phyloP scores from a whole-genome alignment of 2,113 vertebrate genomes.

The Shinisaurus crocodilurus region DNA sequence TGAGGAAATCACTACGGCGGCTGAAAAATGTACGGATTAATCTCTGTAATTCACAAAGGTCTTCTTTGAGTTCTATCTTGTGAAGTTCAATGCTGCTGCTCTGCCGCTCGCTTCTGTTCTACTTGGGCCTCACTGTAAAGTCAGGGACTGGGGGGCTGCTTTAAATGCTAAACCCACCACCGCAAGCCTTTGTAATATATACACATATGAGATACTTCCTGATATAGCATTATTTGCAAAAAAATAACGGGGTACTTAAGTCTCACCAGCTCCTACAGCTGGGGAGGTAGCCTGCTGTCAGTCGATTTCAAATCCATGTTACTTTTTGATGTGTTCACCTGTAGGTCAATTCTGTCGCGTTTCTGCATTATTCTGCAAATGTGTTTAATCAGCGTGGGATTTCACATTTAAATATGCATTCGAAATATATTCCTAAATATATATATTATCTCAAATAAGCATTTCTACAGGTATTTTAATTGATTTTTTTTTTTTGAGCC shows the following conservation, averaged over 20 bases:
- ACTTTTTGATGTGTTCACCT: neutral
- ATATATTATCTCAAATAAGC: neutral
- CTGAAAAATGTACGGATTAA: slow-evolving; percentile 22
- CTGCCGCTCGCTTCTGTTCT: slow-evolving; percentile 23
- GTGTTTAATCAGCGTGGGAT: neutral
- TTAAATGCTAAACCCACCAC: slow-evolving; percentile 12
- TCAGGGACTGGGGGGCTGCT: neutral
- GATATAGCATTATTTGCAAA: slow-evolving; percentile 1
- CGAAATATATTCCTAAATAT: neutral
- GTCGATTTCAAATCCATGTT: neutral
- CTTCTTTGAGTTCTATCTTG: neutral
- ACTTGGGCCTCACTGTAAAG: neutral
- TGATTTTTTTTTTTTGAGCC: no score
- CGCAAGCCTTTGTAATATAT: slow-evolving; percentile 11
- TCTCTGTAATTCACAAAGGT: slow-evolving; percentile 33
- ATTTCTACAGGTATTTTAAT: no score
- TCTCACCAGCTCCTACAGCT: neutral
- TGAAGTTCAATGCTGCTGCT: neutral
- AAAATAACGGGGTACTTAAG: neutral
- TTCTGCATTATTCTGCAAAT: neutral
- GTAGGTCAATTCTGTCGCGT: neutral
- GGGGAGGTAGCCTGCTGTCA: neutral
- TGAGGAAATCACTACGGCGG: slow-evolving; percentile 8
- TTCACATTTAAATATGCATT: neutral
- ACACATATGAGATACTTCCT: rapidly evolving